Conservation (phyloP, 2,797 vertebrate species). For the Odontamblyopus lacepedii region DNA sequence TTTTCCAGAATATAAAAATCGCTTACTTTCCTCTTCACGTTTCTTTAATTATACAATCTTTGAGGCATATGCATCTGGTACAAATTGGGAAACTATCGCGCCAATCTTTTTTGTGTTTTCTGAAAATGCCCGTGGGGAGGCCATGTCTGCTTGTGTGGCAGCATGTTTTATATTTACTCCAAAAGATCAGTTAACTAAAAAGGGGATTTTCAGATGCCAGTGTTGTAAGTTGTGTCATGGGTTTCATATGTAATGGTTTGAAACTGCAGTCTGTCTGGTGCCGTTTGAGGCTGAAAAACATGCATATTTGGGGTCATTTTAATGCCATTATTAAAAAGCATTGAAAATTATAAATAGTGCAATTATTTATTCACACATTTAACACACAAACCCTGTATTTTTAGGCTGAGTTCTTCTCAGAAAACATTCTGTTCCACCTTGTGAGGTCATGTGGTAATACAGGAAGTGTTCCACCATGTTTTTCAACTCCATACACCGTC, state of each 20-base stretch:
- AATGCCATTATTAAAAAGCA: constrained; percentile 7
- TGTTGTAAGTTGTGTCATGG: not conserved
- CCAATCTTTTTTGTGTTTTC: constrained; percentile 2
- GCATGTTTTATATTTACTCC: constrained; percentile 11
- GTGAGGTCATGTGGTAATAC: no score
- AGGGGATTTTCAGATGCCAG: constrained; percentile 8
- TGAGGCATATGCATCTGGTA: constrained; percentile 7
- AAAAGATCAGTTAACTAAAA: constrained; percentile 9
- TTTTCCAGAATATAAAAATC: not conserved
- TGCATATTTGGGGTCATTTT: constrained; percentile 10
- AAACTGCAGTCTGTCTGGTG: constrained; percentile 28
- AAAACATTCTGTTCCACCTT: no score
- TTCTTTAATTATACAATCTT: constrained; percentile 10
- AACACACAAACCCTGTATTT: no score
- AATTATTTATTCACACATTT: no score
- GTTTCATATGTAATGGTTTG: constrained; percentile 16
- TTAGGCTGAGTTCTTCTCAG: not conserved
- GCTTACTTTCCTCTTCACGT: not conserved
- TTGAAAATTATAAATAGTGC: constrained; percentile 3
- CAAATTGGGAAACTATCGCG: constrained; percentile 1
- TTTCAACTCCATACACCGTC: no score
- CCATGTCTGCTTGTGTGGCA: not conserved
- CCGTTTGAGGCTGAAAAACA: constrained; percentile 32
- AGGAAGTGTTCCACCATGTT: no score
- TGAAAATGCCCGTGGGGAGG: not conserved